These are phyloP conservation scores for Melieria picta DNA, from an alignment of 2,888 invertebrate species.

Conservation along the genomic window DNA sequence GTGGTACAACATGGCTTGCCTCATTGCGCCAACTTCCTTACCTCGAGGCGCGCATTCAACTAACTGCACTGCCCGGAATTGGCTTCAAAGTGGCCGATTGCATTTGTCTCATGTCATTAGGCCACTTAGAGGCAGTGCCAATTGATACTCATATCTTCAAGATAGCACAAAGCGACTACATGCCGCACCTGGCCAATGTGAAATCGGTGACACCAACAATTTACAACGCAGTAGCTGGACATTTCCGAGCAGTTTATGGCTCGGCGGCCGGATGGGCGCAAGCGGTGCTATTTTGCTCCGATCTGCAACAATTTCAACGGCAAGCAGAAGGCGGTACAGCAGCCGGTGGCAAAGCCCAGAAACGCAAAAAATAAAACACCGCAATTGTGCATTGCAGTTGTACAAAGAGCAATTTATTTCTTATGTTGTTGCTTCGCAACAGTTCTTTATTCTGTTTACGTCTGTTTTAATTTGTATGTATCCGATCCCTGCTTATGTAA, in stretches of 20 bases:
- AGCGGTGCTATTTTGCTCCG: slow-evolving; percentile 85
- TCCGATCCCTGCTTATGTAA: no score
- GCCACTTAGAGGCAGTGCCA: slow-evolving; percentile 88
- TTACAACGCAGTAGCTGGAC: slow-evolving; percentile 86
- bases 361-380: no score
- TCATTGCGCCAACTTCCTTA: slow-evolving; percentile 76
- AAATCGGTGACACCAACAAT: slow-evolving; percentile 85
- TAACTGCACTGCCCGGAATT: slow-evolving; percentile 86
- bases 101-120: slow-evolving; percentile 95
- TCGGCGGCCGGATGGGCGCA: slow-evolving; percentile 95
- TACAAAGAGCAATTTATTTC: no score
- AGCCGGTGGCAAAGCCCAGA: no score
- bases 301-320: slow-evolving; percentile 76
- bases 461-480: no score
- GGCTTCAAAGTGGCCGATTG: slow-evolving; percentile 99
- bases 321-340: slow-evolving; percentile 1
- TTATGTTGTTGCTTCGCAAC: no score
- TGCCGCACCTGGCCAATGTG: slow-evolving; percentile 76
- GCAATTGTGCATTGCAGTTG: no score
- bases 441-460: no score
- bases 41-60: slow-evolving; percentile 75
- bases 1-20: slow-evolving; percentile 79
- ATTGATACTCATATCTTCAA: slow-evolving; percentile 97
- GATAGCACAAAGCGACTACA: slow-evolving; percentile 83
- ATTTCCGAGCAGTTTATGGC: slow-evolving; percentile 84